These are phyloP conservation scores for Subanguina moxae DNA, from an alignment of 1,140 invertebrate genomes.

Conservation along the genomic window DNA sequence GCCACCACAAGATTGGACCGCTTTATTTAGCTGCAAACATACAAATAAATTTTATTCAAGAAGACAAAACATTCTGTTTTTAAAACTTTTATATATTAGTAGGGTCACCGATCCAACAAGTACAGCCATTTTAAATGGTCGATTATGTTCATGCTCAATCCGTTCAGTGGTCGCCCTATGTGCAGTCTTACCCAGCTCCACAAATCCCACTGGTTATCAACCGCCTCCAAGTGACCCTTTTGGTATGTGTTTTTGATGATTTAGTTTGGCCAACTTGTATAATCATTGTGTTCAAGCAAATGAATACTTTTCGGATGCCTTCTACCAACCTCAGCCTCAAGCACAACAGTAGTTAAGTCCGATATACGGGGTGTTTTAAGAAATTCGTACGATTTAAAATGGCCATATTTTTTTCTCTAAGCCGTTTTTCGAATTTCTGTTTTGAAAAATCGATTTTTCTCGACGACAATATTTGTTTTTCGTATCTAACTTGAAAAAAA, in stretches of 20 bases:
- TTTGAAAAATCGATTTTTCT: no score
- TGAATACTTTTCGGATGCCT: not conserved
- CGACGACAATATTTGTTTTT: no score
- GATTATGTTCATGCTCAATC: no score
- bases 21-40: conserved; percentile 68
- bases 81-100: not conserved
- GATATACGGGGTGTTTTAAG: no score
- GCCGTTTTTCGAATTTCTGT: no score
- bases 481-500: no score
- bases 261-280: not conserved
- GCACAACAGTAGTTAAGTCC: conserved; percentile 11
- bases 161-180: no score
- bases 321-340: conserved; percentile 11
- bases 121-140: no score
- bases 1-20: conserved; percentile 79
- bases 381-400: no score
- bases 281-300: not conserved
- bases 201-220: conserved; percentile 22
- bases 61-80: no score
- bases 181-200: conserved; percentile 13
- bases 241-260: conserved; percentile 16
- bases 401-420: no score
- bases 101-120: no score
- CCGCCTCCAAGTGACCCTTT: conserved; percentile 28
- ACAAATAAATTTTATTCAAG: conserved; percentile 32